Evolutionary conservation across 2,888 invertebrate genomes (phyloP), one percentile per base, ranked within the genome.

Genomic region (Ectropis crepuscularia): DNA sequence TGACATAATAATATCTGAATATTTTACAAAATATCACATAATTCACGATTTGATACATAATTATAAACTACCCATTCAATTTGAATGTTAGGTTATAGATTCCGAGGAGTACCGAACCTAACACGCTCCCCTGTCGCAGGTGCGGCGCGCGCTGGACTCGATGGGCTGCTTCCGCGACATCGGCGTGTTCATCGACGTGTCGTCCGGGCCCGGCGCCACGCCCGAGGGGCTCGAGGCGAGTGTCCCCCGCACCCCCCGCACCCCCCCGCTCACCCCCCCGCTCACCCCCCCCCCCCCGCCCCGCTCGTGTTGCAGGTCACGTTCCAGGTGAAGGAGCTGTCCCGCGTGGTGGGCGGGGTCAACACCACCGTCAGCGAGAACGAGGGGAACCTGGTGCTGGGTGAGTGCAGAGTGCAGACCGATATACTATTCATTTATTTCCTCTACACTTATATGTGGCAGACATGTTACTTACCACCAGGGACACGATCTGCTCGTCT

Each of bases 161-260:
- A 93, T 98, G 74, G 98, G 98, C 6, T 97, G 99, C 79, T 99
- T 99, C 87, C 96, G 96, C 65, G 96, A 96, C 76, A 95, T 99
- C 57, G 95, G 95, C 5, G 96, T 99, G 12, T 95, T 95, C 69
- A 97, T 99, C 68, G 99, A 99, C 85, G 96, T 97, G 6, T 97
- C 97, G 58, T 95, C 95, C 57, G 97, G 97, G 0, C 94, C 95
- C 0, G 94, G 94, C 69, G 94, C 97, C 10, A 94, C 96, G n/a
- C 95, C 96, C 0, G 95, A 96, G 81, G 98, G 97, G 9, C 94
- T 97, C 57, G 97, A 98, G 93, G 96, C 96, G 60, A 65, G 38
- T 53, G 6, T 7, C 41, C 2, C 11, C 7, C 36, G 5, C 42
- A 12, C 41, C 5, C 9, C 10, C 36, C 5, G 37, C 37, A 0